phyloP scores from a whole-genome alignment of 2,113 vertebrate species.

The Empidonax traillii region DNA sequence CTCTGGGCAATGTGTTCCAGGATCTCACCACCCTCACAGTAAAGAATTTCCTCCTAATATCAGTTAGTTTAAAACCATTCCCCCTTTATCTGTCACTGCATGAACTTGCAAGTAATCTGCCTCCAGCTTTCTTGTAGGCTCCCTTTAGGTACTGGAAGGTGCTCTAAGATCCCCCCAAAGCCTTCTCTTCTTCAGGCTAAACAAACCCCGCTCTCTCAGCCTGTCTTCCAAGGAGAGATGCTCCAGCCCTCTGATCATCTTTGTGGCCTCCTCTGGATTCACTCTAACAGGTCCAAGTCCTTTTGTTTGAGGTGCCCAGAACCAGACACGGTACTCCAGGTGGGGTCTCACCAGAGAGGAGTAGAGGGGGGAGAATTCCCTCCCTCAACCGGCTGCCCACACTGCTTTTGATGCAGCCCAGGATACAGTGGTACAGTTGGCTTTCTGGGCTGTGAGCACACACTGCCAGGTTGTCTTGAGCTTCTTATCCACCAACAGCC shows the following conservation, averaged over 20 bases:
- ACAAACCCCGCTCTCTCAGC: not conserved
- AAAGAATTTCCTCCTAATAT: not conserved
- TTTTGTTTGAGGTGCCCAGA: not conserved
- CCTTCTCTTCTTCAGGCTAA: not conserved
- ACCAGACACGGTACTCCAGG: not conserved
- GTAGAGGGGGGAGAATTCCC: not conserved
- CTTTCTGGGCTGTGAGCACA: not conserved
- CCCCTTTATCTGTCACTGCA: not conserved
- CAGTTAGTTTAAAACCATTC: not conserved
- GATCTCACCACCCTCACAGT: not conserved
- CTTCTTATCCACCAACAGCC: not conserved
- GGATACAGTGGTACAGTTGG: not conserved
- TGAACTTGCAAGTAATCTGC: not conserved
- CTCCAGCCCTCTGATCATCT: not conserved
- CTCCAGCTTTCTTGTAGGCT: not conserved
- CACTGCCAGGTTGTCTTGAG: not conserved
- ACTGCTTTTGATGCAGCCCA: not conserved
- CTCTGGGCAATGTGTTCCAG: not conserved
- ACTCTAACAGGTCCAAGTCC: not conserved
- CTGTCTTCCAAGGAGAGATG: not conserved
- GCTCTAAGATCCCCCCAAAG: not conserved
- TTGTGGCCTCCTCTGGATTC: not conserved
- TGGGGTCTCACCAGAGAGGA: not conserved
- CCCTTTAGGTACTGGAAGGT: not conserved
- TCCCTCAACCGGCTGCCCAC: not conserved